Base-by-base conservation (phyloP, 2,113 vertebrate species). In the Leptobrachium leishanense region DNA sequence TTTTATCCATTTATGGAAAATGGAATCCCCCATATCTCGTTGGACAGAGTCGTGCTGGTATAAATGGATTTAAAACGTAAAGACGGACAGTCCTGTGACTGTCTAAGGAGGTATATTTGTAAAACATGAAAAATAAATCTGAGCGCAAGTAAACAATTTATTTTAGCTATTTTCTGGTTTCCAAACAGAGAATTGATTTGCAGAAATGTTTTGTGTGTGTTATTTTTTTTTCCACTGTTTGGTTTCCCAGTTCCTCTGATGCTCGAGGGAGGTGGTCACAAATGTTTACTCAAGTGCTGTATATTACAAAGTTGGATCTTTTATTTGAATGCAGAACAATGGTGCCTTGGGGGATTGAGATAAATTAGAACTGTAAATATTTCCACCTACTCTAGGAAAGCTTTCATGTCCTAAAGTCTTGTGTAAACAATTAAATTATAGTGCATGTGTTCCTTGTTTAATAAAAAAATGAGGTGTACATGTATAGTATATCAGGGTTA, bases 261-360 rank as follows among this genome's bases (percentile, higher is more conserved):
- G 42, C 68, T 70, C 67, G 31, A 71, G 76, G 75, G 76, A 77
- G 76, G 57, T 63, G 76, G 76, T 77, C 76, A 63, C 76, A 63
- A 77, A 46, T 77, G 68, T 77, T 77, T 77, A 77, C 76, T 77
- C 76, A 77, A 77, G 67, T 77, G 76, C 67, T 62, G 68, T 69
- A 57, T 77, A 77, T 77, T 77, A 71, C 76, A 77, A 70, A 70
- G 67, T 20, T 70, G 67, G 67, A 59, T 63, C 55, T 70, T 70
- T 77, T 69, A 50, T 71, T 77, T 64, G 41, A 63, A 69, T 55
- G 40, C 43, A 77, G 68, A 77, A 71, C 76, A 77, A 77, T 77
- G 68, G 67, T 77, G 76, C 76, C 68, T 68, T 62, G 54, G 40
- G 76, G 76, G 76, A 71, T 64, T 71, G 43, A 71, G 68, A 70